Evolutionary conservation across 2,113 vertebrate species (phyloP), one percentile per base, ranked within the genome.

Genomic region (Serilophus lunatus): DNA sequence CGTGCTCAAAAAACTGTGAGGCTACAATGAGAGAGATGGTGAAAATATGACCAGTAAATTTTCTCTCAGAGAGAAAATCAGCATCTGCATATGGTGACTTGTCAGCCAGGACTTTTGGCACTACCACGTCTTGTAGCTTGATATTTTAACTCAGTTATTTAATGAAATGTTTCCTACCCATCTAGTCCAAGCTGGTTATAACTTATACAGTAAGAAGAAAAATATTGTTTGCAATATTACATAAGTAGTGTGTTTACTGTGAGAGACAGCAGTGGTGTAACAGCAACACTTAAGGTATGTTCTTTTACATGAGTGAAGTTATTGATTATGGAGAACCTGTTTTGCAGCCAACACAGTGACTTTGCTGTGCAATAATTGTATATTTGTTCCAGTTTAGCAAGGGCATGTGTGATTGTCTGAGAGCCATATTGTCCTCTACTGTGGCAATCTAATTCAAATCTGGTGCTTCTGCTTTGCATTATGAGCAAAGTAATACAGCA

Each of bases 381-480:
- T 84, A 54, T 88, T 81, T 60, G 50, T 18, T 96, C 96, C 91
- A 90, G 93, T 94, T 88, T 80, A 93, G 94, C 90, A 85, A 91
- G 95, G 96, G 96, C 93, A 57, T 90, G 76, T 18, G 18, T 47
- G 95, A 95, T 93, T 94, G 59, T 86, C 86, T n/a, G 81, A 86
- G 93, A 97, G 91, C 74, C 16, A 92, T 94, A 94, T 96, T 95
- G 91, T 91, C 92, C 93, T 97, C 97, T 74, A 38, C 95, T 93
- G 90, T 96, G 75, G 87, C 85, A 96, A 95, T 90, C 92, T 95
- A 38, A 90, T 97, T 97, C 90, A 96, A 94, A 96, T 88, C 76
- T 87, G 54, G 59, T 97, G 82, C 92, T 96, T 97, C 95, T 97
- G 97, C 95, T 96, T 96, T 96, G 82, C 26, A 26, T 94, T 97